phyloP scores from a whole-genome alignment of 2,888 invertebrate genomes.

The Steromphala cineraria region DNA sequence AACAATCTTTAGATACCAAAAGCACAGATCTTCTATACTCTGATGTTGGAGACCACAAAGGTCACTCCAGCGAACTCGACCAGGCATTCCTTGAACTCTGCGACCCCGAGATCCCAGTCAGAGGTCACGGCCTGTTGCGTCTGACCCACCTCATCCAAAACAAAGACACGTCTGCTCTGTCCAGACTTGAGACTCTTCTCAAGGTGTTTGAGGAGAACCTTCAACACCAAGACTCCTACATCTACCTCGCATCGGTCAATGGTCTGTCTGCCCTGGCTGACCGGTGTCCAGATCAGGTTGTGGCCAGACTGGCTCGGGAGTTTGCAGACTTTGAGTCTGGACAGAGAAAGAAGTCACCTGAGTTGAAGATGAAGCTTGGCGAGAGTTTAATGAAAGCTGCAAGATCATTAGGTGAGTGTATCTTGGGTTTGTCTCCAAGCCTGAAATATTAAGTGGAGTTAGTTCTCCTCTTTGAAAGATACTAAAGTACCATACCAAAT shows the following conservation, averaged over 20 bases:
- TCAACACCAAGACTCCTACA: slow-evolving; percentile 86
- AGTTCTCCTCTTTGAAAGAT: too few relatives aligned
- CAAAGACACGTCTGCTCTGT: slow-evolving; percentile 80
- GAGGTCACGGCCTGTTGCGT: slow-evolving; percentile 87
- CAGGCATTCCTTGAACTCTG: slow-evolving; percentile 82
- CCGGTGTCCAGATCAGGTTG: slow-evolving; percentile 82
- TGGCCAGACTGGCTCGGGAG: slow-evolving; percentile 83
- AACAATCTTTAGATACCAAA: neutral
- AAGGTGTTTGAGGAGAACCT: slow-evolving; percentile 87
- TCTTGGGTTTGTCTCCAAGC: too few relatives aligned
- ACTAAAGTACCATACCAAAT: too few relatives aligned
- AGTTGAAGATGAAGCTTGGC: slow-evolving; percentile 85
- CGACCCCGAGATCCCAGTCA: slow-evolving; percentile 85
- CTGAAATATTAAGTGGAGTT: too few relatives aligned
- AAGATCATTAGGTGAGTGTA: slow-evolving; percentile 81
- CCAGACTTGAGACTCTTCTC: slow-evolving; percentile 78
- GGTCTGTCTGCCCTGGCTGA: slow-evolving; percentile 84
- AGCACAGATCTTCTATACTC: neutral
- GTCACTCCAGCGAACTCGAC: slow-evolving; percentile 38
- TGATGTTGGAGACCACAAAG: neutral
- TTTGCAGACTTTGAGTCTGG: slow-evolving; percentile 74
- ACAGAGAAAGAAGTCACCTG: slow-evolving; percentile 38
- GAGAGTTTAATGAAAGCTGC: slow-evolving; percentile 86
- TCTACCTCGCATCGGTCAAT: slow-evolving; percentile 87
- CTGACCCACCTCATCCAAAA: slow-evolving; percentile 84